These are phyloP conservation scores for Nomada lathburiana DNA, from an alignment of 2,888 invertebrate species.

Conservation along the genomic window DNA sequence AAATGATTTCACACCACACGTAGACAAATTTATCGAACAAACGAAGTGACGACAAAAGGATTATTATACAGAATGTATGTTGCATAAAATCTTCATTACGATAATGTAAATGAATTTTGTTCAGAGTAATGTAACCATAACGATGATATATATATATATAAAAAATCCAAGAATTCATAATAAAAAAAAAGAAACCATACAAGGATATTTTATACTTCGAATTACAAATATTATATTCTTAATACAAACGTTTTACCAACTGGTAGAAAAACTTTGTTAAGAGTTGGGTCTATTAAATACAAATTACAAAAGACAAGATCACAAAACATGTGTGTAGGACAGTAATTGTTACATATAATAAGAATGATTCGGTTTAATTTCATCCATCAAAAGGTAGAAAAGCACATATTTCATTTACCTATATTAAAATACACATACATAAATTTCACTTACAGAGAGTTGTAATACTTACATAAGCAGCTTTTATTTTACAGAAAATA, in stretches of 20 bases:
- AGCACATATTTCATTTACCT: conserved; percentile 23
- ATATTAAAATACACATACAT: conserved; percentile 18
- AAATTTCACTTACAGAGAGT: conserved; percentile 13
- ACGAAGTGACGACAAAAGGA: conserved; percentile 12
- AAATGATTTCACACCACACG: conserved; percentile 17
- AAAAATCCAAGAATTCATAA: conserved; percentile 40
- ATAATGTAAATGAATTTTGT: conserved; percentile 23
- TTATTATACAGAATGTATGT: conserved; percentile 27
- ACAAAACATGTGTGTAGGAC: conserved; percentile 39
- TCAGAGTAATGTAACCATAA: conserved; percentile 34
- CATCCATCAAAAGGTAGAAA: conserved; percentile 55
- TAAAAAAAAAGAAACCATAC: conserved; percentile 18
- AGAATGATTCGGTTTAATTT: conserved; percentile 14
- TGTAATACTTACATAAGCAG: conserved; percentile 13
- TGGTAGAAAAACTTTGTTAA: conserved; percentile 59
- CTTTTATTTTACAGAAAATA: not conserved
- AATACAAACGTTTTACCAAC: conserved; percentile 37
- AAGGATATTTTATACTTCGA: conserved; percentile 60
- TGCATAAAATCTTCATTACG: conserved; percentile 20
- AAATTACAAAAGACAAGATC: conserved; percentile 59
- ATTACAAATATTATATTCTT: conserved; percentile 37
- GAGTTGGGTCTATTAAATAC: conserved; percentile 62
- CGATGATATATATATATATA: conserved; percentile 18
- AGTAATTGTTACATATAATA: conserved; percentile 24
- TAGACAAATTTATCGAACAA: conserved; percentile 24